Conservation (phyloP, 2,113 vertebrate species). For the Calcarius ornatus region DNA sequence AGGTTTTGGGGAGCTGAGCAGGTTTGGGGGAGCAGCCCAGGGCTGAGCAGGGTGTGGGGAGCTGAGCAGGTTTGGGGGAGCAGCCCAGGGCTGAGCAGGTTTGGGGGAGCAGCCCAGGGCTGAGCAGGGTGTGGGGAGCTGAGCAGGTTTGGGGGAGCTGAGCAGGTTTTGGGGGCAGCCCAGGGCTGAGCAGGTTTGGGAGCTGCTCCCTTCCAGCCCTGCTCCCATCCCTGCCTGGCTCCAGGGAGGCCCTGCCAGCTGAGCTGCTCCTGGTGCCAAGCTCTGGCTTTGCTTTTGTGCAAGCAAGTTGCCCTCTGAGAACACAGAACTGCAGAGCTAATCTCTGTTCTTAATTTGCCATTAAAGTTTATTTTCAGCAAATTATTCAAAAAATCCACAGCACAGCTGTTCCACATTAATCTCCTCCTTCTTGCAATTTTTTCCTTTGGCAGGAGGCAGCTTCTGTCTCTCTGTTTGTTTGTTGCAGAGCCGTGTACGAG, state of each 20-base stretch:
- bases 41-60: no score
- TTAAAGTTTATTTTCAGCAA: constrained; percentile 65
- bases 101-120: neutral
- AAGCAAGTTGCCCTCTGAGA: neutral
- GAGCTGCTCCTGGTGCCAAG: neutral
- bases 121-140: no score
- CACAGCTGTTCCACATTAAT: constrained; percentile 38
- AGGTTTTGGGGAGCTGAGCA: no score
- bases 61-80: no score
- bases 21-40: neutral
- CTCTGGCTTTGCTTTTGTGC: neutral
- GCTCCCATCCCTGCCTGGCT: neutral
- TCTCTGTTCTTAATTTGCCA: constrained; percentile 37
- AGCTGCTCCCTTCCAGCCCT: neutral
- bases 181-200: no score
- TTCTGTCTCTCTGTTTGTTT: neutral
- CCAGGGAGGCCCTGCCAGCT: accelerated
- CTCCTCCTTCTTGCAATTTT: constrained; percentile 25
- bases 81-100: neutral
- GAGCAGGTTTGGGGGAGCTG: neutral
- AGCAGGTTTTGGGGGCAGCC: neutral
- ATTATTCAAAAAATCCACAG: constrained; percentile 52
- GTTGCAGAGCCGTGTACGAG: neutral
- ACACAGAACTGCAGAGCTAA: neutral
- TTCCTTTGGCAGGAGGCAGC: constrained; percentile 4